These are phyloP conservation scores for Caradrina clavipalpis DNA, from an alignment of 2,888 invertebrate species.

Conservation along the genomic window DNA sequence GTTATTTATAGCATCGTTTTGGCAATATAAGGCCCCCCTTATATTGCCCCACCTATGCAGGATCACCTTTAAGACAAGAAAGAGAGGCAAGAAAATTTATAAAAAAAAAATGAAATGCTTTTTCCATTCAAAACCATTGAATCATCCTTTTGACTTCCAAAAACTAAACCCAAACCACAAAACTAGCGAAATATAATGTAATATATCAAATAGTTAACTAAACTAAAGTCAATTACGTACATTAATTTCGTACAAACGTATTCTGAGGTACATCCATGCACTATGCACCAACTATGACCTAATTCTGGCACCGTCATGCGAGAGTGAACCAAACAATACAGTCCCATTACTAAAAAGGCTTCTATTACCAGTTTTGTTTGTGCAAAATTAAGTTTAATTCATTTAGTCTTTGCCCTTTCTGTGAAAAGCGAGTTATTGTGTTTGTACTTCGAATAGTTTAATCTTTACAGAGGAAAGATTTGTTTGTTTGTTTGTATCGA, in stretches of 20 bases:
- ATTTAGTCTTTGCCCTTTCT: neutral
- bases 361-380: slow-evolving; percentile 68
- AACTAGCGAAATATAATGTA: slow-evolving; percentile 53
- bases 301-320: slow-evolving; percentile 47
- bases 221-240: slow-evolving; percentile 70
- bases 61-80: no score
- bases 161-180: slow-evolving; percentile 23
- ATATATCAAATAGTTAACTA: slow-evolving; percentile 66
- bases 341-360: slow-evolving; percentile 73
- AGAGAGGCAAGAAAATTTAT: no score
- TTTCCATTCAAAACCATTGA: neutral
- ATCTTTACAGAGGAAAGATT: no score
- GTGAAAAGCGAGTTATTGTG: neutral
- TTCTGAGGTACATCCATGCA: slow-evolving; percentile 34
- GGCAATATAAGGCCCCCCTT: no score
- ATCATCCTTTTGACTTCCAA: slow-evolving; percentile 8
- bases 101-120: no score
- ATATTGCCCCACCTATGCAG: no score
- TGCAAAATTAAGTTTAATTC: slow-evolving; percentile 23
- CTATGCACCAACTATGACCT: slow-evolving; percentile 62
- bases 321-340: slow-evolving; percentile 72
- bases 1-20: no score
- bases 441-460: neutral
- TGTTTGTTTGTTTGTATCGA: no score
- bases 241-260: slow-evolving; percentile 67